Evolutionary conservation across 2,888 invertebrate species (phyloP).

Genomic region (Gonocerus acuteangulatus): DNA sequence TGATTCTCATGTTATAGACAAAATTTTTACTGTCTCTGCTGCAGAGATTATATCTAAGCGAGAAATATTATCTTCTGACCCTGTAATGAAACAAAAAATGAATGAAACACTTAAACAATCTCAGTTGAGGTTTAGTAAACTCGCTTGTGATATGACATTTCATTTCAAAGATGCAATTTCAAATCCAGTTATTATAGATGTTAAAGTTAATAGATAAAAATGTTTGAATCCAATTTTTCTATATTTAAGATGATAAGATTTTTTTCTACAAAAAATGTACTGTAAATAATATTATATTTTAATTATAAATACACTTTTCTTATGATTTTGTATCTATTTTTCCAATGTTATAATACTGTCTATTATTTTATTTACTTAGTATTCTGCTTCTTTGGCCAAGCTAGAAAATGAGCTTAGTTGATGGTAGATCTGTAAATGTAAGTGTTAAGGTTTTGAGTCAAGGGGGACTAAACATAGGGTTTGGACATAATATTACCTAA

Average conservation of each 20-base stretch:
- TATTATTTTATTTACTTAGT: no score
- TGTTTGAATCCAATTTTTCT: not conserved
- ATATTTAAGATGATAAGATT: not conserved
- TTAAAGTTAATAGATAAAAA: not conserved
- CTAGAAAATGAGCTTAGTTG: no score
- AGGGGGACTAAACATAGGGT: no score
- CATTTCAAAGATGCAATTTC: conserved; percentile 29
- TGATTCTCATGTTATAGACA: conserved; percentile 32
- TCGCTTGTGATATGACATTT: conserved; percentile 30
- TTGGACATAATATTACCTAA: no score
- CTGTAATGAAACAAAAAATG: conserved; percentile 32
- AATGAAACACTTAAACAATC: conserved; percentile 29
- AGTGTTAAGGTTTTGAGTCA: no score
- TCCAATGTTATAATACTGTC: no score
- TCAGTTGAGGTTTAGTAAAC: conserved; percentile 26
- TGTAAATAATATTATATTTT: not conserved
- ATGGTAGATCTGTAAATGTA: no score
- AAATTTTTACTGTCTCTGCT: conserved; percentile 33
- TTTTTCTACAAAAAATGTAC: not conserved
- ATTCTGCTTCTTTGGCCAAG: no score
- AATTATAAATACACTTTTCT: not conserved
- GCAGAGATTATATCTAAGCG: conserved; percentile 30
- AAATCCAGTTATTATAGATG: conserved; percentile 29
- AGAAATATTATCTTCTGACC: conserved; percentile 27
- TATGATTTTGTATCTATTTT: not conserved